A percentile compares a stretch with the other conserved stretches of the same genome.
Evolutionary conservation across 2,113 vertebrate genomes (phyloP).

Genomic region (Girardinichthys multiradiatus): DNA sequence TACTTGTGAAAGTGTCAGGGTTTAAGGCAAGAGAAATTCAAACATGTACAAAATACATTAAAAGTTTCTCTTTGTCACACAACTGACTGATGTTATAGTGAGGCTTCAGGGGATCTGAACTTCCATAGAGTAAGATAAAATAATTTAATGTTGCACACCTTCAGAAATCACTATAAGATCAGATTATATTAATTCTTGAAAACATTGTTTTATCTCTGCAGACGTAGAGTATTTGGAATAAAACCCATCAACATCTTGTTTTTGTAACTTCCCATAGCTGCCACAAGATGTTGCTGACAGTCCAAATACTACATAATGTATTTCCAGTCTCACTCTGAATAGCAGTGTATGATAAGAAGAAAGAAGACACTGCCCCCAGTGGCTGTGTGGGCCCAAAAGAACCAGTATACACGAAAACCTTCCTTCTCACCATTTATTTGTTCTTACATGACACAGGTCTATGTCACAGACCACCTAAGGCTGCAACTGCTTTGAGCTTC

Average conservation of each 20-base stretch:
- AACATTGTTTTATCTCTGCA: background rate
- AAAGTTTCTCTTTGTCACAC: background rate
- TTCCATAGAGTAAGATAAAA: no score
- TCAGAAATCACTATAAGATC: background rate
- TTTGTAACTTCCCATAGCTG: slow-evolving; percentile 10
- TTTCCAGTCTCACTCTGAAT: background rate
- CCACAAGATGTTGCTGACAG: slow-evolving; percentile 3
- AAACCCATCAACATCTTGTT: background rate
- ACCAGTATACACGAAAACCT: background rate
- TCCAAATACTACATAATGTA: background rate
- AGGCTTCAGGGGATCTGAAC: background rate
- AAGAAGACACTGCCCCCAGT: background rate
- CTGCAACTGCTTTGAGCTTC: background rate
- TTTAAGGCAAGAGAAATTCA: background rate
- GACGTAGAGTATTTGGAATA: background rate
- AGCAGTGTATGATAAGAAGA: background rate
- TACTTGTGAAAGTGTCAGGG: background rate
- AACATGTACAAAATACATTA: background rate
- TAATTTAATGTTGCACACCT: no score
- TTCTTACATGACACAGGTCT: background rate
- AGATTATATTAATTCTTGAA: background rate
- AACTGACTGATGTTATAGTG: background rate
- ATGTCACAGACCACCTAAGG: no score
- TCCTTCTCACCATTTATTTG: background rate
- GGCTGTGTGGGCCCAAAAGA: background rate